Evolutionary conservation across 2,113 vertebrate genomes (phyloP), one percentile per base, ranked within the genome.

Genomic region (Gnathonemus longibarbis): DNA sequence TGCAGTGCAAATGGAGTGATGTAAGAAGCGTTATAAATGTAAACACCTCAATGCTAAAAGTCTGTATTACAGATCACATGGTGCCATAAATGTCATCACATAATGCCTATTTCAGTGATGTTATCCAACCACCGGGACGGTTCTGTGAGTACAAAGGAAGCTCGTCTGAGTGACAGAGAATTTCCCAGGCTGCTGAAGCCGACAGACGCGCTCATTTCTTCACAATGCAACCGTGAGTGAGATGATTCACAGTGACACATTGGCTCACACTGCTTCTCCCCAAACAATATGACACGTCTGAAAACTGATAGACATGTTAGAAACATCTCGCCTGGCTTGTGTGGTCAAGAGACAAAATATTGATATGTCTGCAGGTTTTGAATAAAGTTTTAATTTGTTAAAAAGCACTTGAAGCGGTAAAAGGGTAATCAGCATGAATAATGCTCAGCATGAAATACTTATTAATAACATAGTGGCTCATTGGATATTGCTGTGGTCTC

Each of bases 91-190:
- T 80, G 74, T 80, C 35, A 80, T 80, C 31, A 70, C 62, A 70
- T 31, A 70, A 70, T 80, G 74, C 35, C 74, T 80, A 80, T 80
- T 80, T 80, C 35, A 80, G 74, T 80, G 74, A 80, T 80, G 74
- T 42, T 80, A 39, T 80, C 74, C 74, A 80, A 80, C 74, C 74
- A 17, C 35, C 17, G 35, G 74, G 74, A 80, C 35, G 0, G 6
- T 80, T 19, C 74, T 80, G 74, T 42, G 35, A 80, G 74, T 42
- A 80, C 74, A 80, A 80, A 42, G 74, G 74, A 42, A 42, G 8
- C 74, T 42, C 74, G 5, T 80, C 74, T 39, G 74, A 80, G 74
- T 42, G 74, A 80, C 74, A 80, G 74, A 42, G 74, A 80, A 80
- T 80, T 80, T 80, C 74, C 74, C 74, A 80, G 74, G 74, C 74